Conservation (phyloP, 2,888 invertebrate genomes). For the Fissipunctia ypsillon region DNA sequence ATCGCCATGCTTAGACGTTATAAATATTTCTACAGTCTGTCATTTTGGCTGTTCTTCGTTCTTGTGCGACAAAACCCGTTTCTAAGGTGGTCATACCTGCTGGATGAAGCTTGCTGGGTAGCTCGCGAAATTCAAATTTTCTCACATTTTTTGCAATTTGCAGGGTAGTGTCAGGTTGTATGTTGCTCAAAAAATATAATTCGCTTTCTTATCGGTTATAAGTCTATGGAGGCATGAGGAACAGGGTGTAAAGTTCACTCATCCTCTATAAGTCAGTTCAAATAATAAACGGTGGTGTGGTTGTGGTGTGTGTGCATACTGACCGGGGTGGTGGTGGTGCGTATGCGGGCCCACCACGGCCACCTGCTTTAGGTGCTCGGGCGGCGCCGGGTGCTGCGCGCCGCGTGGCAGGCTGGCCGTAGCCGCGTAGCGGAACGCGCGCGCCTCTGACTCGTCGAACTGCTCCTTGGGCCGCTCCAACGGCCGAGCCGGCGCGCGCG, state of each 20-base stretch:
- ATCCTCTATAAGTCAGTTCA: not conserved
- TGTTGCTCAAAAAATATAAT: not conserved
- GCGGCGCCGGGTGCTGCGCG: slow-evolving; percentile 83
- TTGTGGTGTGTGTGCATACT: slow-evolving; percentile 9
- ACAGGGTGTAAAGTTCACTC: no score
- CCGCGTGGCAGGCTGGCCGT: slow-evolving; percentile 88
- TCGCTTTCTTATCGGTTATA: not conserved
- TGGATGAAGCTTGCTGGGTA: no score
- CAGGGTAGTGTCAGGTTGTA: not conserved
- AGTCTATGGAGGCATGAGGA: no score
- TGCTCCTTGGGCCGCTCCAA: slow-evolving; percentile 65
- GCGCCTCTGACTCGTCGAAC: slow-evolving; percentile 62
- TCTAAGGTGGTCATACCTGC: no score
- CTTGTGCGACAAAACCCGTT: no score
- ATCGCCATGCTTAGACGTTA: no score
- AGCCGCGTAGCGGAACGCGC: slow-evolving; percentile 68
- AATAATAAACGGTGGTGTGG: not conserved
- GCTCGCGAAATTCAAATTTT: not conserved
- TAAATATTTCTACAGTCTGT: no score
- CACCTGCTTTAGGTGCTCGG: slow-evolving; percentile 72
- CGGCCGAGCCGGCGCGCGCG: slow-evolving; percentile 65
- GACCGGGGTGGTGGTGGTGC: slow-evolving; percentile 64
- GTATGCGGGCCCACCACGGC: slow-evolving; percentile 74
- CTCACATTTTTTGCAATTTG: not conserved
- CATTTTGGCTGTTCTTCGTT: no score